A percentile compares a stretch with the other conserved stretches of the same genome.
Evolutionary conservation across 2,113 vertebrate genomes (phyloP).

Genomic region (Anarhynchus alexandrinus): DNA sequence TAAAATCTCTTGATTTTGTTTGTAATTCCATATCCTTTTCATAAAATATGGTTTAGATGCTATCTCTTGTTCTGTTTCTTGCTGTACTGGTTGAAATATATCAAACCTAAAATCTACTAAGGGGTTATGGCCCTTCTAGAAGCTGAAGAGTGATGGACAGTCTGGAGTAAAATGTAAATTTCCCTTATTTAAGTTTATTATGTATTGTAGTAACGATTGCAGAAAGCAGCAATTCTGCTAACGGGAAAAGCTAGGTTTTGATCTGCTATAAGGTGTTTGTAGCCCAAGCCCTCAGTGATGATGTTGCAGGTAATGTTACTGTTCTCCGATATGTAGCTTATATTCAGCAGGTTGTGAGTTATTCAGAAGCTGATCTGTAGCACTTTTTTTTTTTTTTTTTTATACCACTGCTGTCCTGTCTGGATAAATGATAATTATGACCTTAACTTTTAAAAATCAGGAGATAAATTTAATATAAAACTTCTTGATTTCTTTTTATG

Average conservation of each 20-base stretch:
- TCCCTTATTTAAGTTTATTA: neutral
- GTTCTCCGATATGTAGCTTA: neutral
- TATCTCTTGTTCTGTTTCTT: neutral
- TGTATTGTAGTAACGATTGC: neutral
- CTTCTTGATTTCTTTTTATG: neutral
- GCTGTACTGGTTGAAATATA: neutral
- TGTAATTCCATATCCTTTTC: neutral
- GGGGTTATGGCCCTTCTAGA: neutral
- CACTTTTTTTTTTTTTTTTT: neutral
- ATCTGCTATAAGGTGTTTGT: neutral
- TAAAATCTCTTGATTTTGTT: neutral
- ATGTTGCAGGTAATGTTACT: neutral
- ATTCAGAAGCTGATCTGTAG: neutral
- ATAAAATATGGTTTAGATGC: neutral
- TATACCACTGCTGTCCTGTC: neutral
- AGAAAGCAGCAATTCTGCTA: neutral
- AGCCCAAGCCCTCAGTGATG: neutral
- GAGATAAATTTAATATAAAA: neutral
- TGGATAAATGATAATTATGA: neutral
- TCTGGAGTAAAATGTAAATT: neutral
- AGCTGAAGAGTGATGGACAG: neutral
- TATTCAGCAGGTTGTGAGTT: neutral
- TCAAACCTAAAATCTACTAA: neutral
- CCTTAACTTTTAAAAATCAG: neutral
- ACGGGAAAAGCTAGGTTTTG: neutral